Percentiles rank a stretch among this genome's conserved stretches.
phyloP scores from a whole-genome alignment of 2,797 vertebrate genomes.

The Gambusia yucatana region DNA sequence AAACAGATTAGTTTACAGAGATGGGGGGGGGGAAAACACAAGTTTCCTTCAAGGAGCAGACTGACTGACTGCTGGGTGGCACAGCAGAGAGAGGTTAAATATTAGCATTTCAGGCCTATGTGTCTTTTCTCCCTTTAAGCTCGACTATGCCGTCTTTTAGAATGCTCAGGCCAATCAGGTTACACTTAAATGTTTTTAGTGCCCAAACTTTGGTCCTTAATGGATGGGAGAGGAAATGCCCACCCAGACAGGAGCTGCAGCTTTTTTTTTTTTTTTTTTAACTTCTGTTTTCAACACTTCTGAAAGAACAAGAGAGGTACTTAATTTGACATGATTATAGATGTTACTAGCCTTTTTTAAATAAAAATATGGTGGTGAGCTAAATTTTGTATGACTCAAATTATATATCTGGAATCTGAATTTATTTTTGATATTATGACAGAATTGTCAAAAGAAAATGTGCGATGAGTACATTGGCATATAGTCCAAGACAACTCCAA shows the following conservation, averaged over 20 bases:
- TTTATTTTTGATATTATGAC: not conserved
- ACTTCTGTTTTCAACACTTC: not conserved
- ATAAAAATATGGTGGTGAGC: not conserved
- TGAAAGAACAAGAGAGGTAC: too few relatives aligned
- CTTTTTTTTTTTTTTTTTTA: not conserved
- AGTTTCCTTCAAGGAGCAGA: not conserved
- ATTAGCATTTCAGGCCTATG: not conserved
- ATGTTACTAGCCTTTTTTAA: not conserved
- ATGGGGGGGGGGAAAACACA: not conserved
- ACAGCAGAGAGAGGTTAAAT: not conserved
- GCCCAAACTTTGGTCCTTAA: not conserved
- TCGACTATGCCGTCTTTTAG: not conserved
- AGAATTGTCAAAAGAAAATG: not conserved
- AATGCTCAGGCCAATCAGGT: not conserved
- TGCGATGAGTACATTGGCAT: not conserved
- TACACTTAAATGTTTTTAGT: not conserved
- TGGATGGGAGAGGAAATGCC: not conserved
- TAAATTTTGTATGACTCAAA: not conserved
- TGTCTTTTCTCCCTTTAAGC: not conserved
- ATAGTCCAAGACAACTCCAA: not conserved
- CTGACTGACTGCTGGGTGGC: not conserved
- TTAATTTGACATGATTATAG: not conserved
- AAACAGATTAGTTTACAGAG: not conserved
- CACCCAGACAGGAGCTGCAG: not conserved
- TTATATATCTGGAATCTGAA: not conserved